Percentiles rank a stretch among this genome's conserved stretches.
These are phyloP conservation scores for Tortrix viridana DNA, from an alignment of 2,888 invertebrate species.

Conservation along the genomic window DNA sequence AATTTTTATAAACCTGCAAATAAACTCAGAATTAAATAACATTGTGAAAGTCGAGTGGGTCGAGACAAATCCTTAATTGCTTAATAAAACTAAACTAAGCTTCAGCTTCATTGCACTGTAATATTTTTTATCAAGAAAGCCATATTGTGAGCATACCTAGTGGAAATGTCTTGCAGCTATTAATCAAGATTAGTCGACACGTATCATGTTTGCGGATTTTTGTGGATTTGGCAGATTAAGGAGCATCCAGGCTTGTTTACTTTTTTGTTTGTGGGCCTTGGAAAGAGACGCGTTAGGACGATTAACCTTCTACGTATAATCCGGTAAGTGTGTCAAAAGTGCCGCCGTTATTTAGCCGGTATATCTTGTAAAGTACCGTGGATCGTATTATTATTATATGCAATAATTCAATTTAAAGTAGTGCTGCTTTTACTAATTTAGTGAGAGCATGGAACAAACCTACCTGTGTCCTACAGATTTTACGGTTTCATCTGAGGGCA, in stretches of 20 bases:
- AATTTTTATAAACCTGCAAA: slow-evolving; percentile 7
- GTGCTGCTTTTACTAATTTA: too few species aligned
- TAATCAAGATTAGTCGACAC: slow-evolving; percentile 74
- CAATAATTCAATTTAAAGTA: too few species aligned
- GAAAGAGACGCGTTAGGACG: slow-evolving; percentile 36
- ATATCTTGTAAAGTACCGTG: too few species aligned
- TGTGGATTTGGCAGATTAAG: slow-evolving; percentile 70
- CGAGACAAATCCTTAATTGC: slow-evolving; percentile 25
- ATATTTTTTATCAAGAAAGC: slow-evolving; percentile 37
- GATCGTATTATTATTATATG: too few species aligned
- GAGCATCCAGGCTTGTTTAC: slow-evolving; percentile 44
- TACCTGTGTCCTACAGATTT: too few species aligned
- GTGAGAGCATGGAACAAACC: too few species aligned
- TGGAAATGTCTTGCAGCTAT: slow-evolving; percentile 54
- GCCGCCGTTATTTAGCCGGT: too few species aligned
- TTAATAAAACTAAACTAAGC: slow-evolving; percentile 27
- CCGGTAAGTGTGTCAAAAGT: slow-evolving; percentile 23
- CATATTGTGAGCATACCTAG: slow-evolving; percentile 6
- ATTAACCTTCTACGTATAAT: slow-evolving; percentile 44
- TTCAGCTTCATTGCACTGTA: slow-evolving; percentile 15
- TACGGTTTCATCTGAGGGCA: too few species aligned
- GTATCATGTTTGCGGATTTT: slow-evolving; percentile 73
- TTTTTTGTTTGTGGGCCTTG: slow-evolving; percentile 57
- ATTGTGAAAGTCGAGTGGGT: slow-evolving; percentile 5
- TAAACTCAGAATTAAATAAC: slow-evolving; percentile 9